Evolutionary conservation across 2,797 vertebrate species (phyloP).

Genomic region (Neosilurus hyrtlii): DNA sequence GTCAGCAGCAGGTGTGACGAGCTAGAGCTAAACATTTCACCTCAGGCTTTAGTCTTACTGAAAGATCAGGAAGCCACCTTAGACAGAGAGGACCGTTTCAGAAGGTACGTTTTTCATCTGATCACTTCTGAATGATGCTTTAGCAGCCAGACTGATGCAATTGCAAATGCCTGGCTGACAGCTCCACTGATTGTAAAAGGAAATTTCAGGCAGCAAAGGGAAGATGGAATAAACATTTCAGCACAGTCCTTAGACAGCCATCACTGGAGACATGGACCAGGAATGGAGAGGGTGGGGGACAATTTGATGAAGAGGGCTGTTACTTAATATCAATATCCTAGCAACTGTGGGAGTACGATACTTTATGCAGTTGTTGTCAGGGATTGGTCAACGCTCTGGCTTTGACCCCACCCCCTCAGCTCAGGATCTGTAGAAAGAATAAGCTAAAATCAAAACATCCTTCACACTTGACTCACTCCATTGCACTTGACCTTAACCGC

Average conservation of each 20-base stretch:
- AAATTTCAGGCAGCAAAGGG: constrained; percentile 63
- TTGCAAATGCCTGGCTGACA: constrained; percentile 40
- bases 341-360: constrained; percentile 79
- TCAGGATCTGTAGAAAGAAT: constrained; percentile 79
- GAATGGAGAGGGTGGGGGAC: constrained; percentile 45
- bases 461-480: constrained; percentile 78
- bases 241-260: constrained; percentile 50
- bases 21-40: constrained; percentile 31
- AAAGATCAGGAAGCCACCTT: constrained; percentile 39
- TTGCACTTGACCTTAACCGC: constrained; percentile 83
- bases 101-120: constrained; percentile 42
- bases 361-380: constrained; percentile 72
- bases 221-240: constrained; percentile 60
- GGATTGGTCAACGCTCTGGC: constrained; percentile 83
- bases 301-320: constrained; percentile 53
- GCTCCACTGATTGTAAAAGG: constrained; percentile 56
- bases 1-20: constrained; percentile 19
- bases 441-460: constrained; percentile 80
- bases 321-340: constrained; percentile 89
- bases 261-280: constrained; percentile 44
- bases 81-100: constrained; percentile 38
- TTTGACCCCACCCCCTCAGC: constrained; percentile 79
- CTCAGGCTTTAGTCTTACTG: constrained; percentile 36
- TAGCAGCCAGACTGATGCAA: constrained; percentile 59
- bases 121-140: constrained; percentile 20